Evolutionary conservation across 1,140 invertebrate genomes (phyloP).

Genomic region (Magallana gigas): DNA sequence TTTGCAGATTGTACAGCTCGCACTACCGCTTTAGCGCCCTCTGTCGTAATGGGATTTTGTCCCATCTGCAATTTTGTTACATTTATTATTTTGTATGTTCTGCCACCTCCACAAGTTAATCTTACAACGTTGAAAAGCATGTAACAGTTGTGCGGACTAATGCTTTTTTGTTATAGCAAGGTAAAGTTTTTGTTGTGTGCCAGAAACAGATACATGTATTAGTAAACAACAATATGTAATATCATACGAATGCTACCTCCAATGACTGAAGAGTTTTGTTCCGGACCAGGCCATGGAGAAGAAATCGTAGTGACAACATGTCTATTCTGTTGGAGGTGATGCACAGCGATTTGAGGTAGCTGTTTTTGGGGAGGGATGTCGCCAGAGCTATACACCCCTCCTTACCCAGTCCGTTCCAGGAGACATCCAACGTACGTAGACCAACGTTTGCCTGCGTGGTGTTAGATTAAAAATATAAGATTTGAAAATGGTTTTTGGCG

Average conservation of each 20-base stretch:
- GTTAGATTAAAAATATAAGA: background rate
- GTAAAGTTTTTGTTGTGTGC: too few relatives aligned
- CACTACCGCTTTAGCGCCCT: slow-evolving; percentile 69
- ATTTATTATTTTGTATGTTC: background rate
- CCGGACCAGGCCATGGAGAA: slow-evolving; percentile 65
- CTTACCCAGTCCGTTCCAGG: slow-evolving; percentile 75
- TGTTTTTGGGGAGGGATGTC: slow-evolving; percentile 66
- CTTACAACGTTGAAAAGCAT: too few relatives aligned
- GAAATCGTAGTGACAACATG: slow-evolving; percentile 62
- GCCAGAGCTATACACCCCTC: slow-evolving; percentile 72
- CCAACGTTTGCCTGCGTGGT: slow-evolving; percentile 68
- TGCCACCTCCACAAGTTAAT: too few relatives aligned
- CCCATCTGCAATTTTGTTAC: slow-evolving; percentile 61
- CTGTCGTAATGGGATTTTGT: slow-evolving; percentile 71
- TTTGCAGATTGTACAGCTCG: slow-evolving; percentile 58
- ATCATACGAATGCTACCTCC: slow-evolving; percentile 54
- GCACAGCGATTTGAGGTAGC: slow-evolving; percentile 64
- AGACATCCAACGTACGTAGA: slow-evolving; percentile 67
- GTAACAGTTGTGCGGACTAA: too few relatives aligned
- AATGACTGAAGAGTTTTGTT: slow-evolving; percentile 64
- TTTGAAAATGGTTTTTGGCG: too few relatives aligned
- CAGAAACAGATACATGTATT: too few relatives aligned
- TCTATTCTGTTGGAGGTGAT: slow-evolving; percentile 73
- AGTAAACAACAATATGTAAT: too few relatives aligned
- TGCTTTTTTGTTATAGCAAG: background rate